Base-by-base conservation (phyloP, 2,888 invertebrate species). In the Osmoderma eremita region DNA sequence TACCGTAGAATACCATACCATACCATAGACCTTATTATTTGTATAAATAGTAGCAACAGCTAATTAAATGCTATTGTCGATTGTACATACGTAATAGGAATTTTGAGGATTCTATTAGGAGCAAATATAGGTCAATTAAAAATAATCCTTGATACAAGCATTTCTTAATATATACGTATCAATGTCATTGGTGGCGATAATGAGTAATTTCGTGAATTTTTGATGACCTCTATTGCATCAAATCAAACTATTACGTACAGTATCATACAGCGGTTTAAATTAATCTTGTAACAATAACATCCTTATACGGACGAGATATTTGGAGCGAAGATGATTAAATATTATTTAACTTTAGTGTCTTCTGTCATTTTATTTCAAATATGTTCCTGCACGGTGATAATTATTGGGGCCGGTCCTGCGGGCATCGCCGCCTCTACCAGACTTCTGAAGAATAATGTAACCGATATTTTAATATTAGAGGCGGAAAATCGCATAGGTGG, bases 341-440 rank as follows among this genome's bases (percentile, higher is more conserved):
- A 12, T 58, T 42, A 1, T 20, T 61, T 61, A 3, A 15, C 13
- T 10, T 30, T 61, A 15, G 6, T 61, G 17, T 36, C 30, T 4
- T 12, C 45, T n/a, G 17, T 41, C 12, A 6, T 45, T 17, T 15
- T 45, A 12, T 30, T 30, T 30, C 15, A 15, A 5, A 24, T 45
- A 17, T 45, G 20, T 41, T 63, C 42, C 15, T 42, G 41, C 13
- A 56, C 22, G 10, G 61, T 68, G 36, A 68, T 88, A 65, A 84
- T 88, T 48, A 79, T 88, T 66, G 88, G 88, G 67, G 87, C 87
- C 38, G 88, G 88, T 18, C 83, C 85, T 20, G 79, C 87, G 36
- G 88, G 88, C 5, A 80, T 87, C 56, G 84, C 87, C 13, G 85
- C 86, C 15, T 86, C 86, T 22, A 78, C 81, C 5, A 80, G 80